Percentiles rank a stretch among this genome's conserved stretches.
These are phyloP conservation scores for Agapostemon virescens DNA, from an alignment of 2,888 invertebrate species.

Conservation along the genomic window DNA sequence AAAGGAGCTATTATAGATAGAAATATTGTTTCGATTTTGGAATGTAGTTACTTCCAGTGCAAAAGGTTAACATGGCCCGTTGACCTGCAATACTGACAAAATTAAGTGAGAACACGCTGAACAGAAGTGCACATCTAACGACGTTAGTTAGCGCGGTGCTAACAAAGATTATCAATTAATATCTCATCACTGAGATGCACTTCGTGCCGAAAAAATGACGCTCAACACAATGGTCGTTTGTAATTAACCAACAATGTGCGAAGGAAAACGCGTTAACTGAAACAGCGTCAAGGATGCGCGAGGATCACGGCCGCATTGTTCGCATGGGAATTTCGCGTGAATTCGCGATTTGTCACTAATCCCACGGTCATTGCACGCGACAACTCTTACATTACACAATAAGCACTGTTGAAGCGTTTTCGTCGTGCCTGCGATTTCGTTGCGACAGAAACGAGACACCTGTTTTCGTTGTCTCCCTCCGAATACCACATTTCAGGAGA, in stretches of 20 bases:
- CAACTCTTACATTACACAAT: constrained; percentile 31
- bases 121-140: too few relatives aligned
- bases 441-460: constrained; percentile 27
- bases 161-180: background rate
- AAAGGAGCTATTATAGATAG: too few relatives aligned
- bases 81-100: too few relatives aligned
- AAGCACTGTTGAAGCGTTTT: constrained; percentile 29
- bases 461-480: constrained; percentile 8
- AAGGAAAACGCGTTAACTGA: background rate
- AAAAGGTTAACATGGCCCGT: too few relatives aligned
- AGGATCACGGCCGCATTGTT: constrained; percentile 9
- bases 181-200: background rate
- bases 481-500: background rate
- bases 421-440: constrained; percentile 14
- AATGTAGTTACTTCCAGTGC: too few relatives aligned
- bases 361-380: constrained; percentile 52
- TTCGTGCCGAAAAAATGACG: background rate
- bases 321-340: constrained; percentile 1
- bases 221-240: background rate
- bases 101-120: too few relatives aligned
- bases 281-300: background rate
- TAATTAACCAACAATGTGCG: background rate
- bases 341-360: constrained; percentile 43
- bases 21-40: too few relatives aligned
- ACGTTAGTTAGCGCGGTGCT: background rate